Percentiles rank a stretch among this genome's conserved stretches.
Conservation (phyloP, 2,797 vertebrate species). For the Cygnus olor region DNA sequence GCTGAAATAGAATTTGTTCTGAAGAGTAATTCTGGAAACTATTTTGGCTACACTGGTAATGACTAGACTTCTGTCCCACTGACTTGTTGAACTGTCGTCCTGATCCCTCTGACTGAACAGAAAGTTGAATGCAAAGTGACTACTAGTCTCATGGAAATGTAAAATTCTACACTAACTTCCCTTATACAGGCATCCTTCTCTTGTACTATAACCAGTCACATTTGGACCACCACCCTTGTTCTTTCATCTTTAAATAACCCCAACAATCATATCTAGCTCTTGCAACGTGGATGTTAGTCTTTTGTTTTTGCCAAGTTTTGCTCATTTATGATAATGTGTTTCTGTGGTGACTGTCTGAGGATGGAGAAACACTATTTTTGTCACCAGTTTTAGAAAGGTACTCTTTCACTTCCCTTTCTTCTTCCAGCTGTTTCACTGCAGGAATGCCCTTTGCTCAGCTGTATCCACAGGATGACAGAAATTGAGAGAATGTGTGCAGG, state of each 20-base stretch:
- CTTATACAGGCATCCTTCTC: background rate
- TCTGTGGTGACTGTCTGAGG: background rate
- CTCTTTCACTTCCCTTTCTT: background rate
- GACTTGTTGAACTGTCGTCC: background rate
- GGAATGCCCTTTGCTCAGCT: background rate
- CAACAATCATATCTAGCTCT: background rate
- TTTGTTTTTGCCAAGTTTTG: background rate
- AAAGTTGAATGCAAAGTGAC: background rate
- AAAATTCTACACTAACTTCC: background rate
- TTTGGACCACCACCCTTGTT: rapidly evolving
- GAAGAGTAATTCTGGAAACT: background rate
- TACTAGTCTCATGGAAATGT: background rate
- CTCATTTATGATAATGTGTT: background rate
- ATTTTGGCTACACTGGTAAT: background rate
- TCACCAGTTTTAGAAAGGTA: background rate
- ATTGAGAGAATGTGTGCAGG: background rate
- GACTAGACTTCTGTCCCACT: background rate
- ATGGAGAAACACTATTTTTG: background rate
- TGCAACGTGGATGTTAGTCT: background rate
- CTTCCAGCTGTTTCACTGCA: background rate
- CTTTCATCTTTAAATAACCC: background rate
- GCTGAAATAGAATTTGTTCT: background rate
- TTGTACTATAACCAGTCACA: background rate
- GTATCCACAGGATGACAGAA: background rate
- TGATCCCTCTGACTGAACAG: background rate